Percentiles rank a stretch among this genome's conserved stretches.
These are phyloP conservation scores for Lepidothrix coronata DNA, from an alignment of 2,113 vertebrate genomes.

Conservation along the genomic window DNA sequence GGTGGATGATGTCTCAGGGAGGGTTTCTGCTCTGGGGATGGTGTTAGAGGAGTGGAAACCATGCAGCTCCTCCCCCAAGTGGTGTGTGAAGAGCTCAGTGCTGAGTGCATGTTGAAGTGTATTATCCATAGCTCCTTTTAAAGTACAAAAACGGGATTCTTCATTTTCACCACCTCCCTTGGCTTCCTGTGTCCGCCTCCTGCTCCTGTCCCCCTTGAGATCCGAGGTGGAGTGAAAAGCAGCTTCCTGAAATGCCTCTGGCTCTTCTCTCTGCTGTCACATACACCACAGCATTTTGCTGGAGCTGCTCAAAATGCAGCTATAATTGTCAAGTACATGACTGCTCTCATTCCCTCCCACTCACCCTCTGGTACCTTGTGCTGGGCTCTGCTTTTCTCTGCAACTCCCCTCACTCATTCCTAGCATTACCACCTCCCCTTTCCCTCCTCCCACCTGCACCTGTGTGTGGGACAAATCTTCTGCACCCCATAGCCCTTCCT, in stretches of 20 bases:
- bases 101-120: background rate
- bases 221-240: fast-evolving
- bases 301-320: background rate
- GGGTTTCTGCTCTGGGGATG: background rate
- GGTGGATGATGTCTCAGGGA: background rate
- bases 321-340: background rate
- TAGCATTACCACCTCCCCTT: background rate
- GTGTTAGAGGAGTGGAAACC: background rate
- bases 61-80: background rate
- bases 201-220: background rate
- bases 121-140: background rate
- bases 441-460: background rate
- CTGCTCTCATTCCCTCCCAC: slow-evolving; percentile 30
- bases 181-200: background rate
- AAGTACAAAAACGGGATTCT: background rate
- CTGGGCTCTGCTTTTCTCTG: background rate
- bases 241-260: fast-evolving
- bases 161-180: background rate
- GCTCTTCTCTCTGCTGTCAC: background rate
- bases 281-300: background rate
- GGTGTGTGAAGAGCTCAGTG: background rate
- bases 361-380: slow-evolving; percentile 31
- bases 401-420: background rate
- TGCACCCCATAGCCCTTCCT: background rate
- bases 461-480: background rate